These are phyloP conservation scores for Poeciliopsis paucimaculata DNA, from an alignment of 2,797 vertebrate genomes.

Conservation along the genomic window DNA sequence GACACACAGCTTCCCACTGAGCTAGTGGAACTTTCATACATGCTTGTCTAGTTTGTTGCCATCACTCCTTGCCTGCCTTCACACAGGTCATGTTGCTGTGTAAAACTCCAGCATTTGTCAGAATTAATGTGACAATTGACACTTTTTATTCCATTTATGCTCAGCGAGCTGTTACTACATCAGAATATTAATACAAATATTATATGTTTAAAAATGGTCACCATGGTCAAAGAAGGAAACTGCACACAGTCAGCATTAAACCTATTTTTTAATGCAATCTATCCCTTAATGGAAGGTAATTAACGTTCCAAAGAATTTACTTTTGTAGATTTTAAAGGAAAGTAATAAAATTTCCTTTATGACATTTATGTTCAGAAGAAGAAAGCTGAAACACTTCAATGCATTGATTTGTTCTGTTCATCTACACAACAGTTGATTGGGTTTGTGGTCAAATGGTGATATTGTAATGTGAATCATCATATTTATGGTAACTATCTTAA, in stretches of 20 bases:
- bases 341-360: background rate
- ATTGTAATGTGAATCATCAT: too few species aligned
- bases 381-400: background rate
- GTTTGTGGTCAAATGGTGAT: too few species aligned
- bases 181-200: background rate
- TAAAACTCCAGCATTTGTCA: background rate
- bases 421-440: too few species aligned
- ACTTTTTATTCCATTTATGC: background rate
- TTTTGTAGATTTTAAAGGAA: background rate
- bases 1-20: slow-evolving; percentile 50
- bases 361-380: background rate
- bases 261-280: background rate
- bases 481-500: too few species aligned
- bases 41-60: slow-evolving; percentile 57
- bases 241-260: background rate
- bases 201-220: background rate
- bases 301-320: background rate
- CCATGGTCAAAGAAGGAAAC: slow-evolving; percentile 1
- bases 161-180: background rate
- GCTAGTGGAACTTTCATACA: slow-evolving; percentile 46
- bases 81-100: background rate
- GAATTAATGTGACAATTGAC: background rate
- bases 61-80: slow-evolving; percentile 54
- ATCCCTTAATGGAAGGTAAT: background rate
- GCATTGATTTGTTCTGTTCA: too few species aligned